Base-by-base conservation (phyloP, 2,888 invertebrate genomes). In the Cerastis rubricosa region DNA sequence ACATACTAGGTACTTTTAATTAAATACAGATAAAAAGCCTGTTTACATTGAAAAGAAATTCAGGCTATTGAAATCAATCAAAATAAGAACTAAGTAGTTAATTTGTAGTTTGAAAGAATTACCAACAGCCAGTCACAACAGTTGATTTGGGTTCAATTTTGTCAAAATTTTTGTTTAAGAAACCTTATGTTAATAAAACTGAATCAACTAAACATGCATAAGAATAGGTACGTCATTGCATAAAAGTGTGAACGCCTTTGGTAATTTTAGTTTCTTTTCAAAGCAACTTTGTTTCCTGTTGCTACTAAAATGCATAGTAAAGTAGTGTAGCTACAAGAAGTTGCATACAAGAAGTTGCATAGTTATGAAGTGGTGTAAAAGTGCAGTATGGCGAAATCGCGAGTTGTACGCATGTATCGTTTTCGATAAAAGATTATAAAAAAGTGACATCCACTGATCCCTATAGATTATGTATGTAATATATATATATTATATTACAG, bases 351-450 rank as follows among this genome's bases (percentile, higher is more conserved):
- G 4, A 35, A 35, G 12, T 49, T 77, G 49, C 49, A 59, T 25
- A 68, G 35, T 51, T 49, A 61, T 25, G 68, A 35, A 54, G 12
- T 40, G 9, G 19, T 74, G 43, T 66, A 71, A 74, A 74, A 80
- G n/a, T 35, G 61, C 49, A 63, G 45, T 43, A 17, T 47, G 69
- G 54, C 75, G 22, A 81, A 81, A 81, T 85, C 49, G 59, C 45
- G 29, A 81, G 40, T 66, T 69, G 47, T 65, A 70, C 45, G 64
- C 69, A 63, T 63, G 76, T 75, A 66, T 61, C 63, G 45, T 81
- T 81, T 69, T 51, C 25, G 69, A 85, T 76, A 76, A 70, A 25
- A 66, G 12, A 25, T 66, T 72, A 45, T 45, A 40, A 11, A n/a
- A 45, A 17, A 76, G 82, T 83, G 82, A 76, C 61, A 71, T 9